Evolutionary conservation across 1,140 invertebrate species (phyloP).

Genomic region (Andrena cerasifolii): DNA sequence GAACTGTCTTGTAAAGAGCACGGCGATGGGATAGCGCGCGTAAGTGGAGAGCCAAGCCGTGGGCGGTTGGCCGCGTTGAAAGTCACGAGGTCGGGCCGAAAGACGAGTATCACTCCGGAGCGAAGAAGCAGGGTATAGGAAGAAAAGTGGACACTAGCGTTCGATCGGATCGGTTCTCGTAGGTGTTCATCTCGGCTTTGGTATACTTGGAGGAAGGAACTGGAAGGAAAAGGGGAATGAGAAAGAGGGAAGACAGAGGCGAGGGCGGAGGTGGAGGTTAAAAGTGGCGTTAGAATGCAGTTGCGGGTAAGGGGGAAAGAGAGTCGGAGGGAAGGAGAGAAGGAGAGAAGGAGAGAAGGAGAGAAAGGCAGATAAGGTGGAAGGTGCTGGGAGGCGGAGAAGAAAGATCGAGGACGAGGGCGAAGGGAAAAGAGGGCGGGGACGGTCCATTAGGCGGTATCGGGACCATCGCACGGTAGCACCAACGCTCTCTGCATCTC

Average conservation of each 20-base stretch:
- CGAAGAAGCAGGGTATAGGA: no score
- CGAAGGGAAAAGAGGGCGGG: constrained; percentile 72
- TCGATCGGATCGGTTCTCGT: background rate
- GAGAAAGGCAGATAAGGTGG: constrained; percentile 44
- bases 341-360: constrained; percentile 13
- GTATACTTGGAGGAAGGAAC: constrained; percentile 42
- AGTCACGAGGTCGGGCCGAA: constrained; percentile 26
- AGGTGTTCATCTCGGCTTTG: constrained; percentile 47
- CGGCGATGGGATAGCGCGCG: no score
- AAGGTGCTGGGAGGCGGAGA: constrained; percentile 61
- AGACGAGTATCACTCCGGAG: no score
- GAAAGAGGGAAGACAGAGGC: background rate
- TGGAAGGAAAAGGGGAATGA: constrained; percentile 16
- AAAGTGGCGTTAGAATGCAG: constrained; percentile 58
- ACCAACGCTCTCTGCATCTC: constrained; percentile 82
- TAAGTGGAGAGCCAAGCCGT: no score
- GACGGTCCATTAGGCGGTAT: constrained; percentile 82
- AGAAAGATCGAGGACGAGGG: constrained; percentile 69
- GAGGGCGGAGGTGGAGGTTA: constrained; percentile 32
- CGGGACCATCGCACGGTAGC: constrained; percentile 83
- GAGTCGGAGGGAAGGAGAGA: constrained; percentile 1
- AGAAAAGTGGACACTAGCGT: no score
- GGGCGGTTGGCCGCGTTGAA: constrained; percentile 12
- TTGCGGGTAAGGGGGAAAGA: constrained; percentile 16
- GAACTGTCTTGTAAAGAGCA: no score